Evolutionary conservation across 2,113 vertebrate species (phyloP).

Genomic region (Ctenomys sociabilis): DNA sequence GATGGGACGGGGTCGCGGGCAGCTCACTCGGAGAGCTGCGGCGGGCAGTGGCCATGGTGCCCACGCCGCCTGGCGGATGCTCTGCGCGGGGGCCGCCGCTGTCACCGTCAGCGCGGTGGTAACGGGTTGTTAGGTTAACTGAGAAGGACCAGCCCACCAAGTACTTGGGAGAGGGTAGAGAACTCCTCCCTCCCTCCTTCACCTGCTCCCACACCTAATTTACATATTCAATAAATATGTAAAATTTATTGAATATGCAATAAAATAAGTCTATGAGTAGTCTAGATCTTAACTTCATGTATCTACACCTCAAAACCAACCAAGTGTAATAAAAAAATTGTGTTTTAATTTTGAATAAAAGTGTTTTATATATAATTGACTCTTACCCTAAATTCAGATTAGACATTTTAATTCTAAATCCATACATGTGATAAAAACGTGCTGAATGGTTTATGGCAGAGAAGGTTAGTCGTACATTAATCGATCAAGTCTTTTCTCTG

Average conservation of each 20-base stretch:
- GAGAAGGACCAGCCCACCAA: neutral
- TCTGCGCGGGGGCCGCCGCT: accelerated
- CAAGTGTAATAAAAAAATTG: neutral
- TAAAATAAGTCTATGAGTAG: neutral
- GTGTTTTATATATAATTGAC: neutral
- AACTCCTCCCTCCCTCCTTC: neutral
- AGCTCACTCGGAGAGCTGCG: neutral
- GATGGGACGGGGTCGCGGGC: too few relatives aligned
- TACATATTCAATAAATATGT: neutral
- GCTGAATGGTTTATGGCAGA: neutral
- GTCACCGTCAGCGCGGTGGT: neutral
- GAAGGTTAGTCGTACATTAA: neutral
- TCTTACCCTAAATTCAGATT: neutral
- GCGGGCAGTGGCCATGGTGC: neutral
- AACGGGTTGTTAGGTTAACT: neutral
- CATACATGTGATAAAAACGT: neutral
- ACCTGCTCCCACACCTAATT: neutral
- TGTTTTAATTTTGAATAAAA: neutral
- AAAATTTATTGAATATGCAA: too few relatives aligned
- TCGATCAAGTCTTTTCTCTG: neutral
- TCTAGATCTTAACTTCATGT: neutral
- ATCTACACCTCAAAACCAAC: neutral
- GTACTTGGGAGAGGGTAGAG: too few relatives aligned
- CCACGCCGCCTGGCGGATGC: neutral
- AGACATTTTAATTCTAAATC: conserved; percentile 10